Evolutionary conservation across 23 tunicate species (phyloP), one percentile per base, ranked within the genome.

Genomic region (Phallusia fumigata): DNA sequence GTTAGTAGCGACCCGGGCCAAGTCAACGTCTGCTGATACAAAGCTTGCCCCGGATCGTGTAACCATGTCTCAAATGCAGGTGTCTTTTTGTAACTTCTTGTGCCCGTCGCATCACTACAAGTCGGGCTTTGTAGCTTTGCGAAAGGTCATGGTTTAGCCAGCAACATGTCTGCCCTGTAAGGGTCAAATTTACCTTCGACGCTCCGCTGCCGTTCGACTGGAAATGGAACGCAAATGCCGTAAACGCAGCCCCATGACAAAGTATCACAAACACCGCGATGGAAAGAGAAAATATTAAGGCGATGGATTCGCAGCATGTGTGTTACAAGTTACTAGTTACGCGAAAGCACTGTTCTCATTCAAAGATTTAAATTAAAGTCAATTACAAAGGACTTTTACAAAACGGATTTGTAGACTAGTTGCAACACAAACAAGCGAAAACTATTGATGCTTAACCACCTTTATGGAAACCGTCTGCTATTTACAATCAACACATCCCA

Each of bases 201-300:
- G 69, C 28, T 22, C 13, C 3, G 28, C 69, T 58, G 69, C 69
- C 69, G 28, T 22, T 22, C 3, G 69, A 24, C 69, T 58, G 69
- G 26, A 58, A 58, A 58, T 58, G 69, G 58, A 24, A 24, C 69
- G 69, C 69, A 58, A 58, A 58, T 58, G 69, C 69, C 69, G 8
- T 1, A 13, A 22, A 6, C 16, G 26, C 8, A 58, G 13, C 28
- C 69, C 69, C 69, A 58, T 58, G 69, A 58, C 69, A 8, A 24
- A 24, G 16, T 21, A 58, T 58, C 16, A 58, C 69, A 58, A 58
- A 58, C 69, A 58, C 8, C 16, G 47, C 10, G 8, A 40, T 40
- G 47, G 8, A 40, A 40, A 40, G 47, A 40, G 10, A 40, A n/a
- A n/a, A n/a, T n/a, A n/a, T n/a, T n/a, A n/a, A n/a, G n/a, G n/a